Percentiles rank a stretch among this genome's conserved stretches.
Conservation (phyloP, 1,140 invertebrate genomes). For the Aphelinus atriplicis region DNA sequence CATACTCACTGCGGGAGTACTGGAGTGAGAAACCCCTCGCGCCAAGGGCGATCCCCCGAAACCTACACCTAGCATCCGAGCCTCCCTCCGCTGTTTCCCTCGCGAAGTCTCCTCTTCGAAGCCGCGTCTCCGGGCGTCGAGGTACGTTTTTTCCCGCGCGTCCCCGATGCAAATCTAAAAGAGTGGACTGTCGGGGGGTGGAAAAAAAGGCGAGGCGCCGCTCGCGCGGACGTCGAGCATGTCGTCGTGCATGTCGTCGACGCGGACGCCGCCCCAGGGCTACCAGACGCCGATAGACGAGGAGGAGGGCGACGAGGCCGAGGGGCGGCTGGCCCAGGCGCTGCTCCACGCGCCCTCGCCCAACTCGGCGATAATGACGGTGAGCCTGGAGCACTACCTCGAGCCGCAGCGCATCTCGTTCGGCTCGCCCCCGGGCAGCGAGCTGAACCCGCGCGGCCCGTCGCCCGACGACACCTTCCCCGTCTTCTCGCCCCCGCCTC, state of each 20-base stretch:
- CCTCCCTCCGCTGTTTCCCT: too few relatives aligned
- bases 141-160: too few relatives aligned
- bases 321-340: conserved; percentile 65
- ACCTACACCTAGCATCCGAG: too few relatives aligned
- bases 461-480: conserved; percentile 83
- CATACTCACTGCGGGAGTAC: too few relatives aligned
- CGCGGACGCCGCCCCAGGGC: conserved; percentile 69
- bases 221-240: conserved; percentile 70
- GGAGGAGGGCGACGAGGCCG: conserved; percentile 67
- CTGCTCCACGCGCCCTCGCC: conserved; percentile 77
- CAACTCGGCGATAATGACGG: conserved; percentile 84
- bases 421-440: conserved; percentile 78
- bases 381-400: conserved; percentile 85
- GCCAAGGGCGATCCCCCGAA: too few relatives aligned
- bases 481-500: conserved; percentile 84
- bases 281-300: conserved; percentile 73
- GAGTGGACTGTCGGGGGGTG: too few relatives aligned
- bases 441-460: conserved; percentile 72
- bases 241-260: conserved; percentile 70
- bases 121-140: too few relatives aligned
- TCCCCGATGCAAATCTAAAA: too few relatives aligned
- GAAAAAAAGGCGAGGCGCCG: conserved; percentile 59
- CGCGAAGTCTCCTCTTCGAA: too few relatives aligned
- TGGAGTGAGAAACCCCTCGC: too few relatives aligned
- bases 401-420: conserved; percentile 82